These are phyloP conservation scores for Aporophyla nigra DNA, from an alignment of 2,888 invertebrate genomes.

Conservation along the genomic window DNA sequence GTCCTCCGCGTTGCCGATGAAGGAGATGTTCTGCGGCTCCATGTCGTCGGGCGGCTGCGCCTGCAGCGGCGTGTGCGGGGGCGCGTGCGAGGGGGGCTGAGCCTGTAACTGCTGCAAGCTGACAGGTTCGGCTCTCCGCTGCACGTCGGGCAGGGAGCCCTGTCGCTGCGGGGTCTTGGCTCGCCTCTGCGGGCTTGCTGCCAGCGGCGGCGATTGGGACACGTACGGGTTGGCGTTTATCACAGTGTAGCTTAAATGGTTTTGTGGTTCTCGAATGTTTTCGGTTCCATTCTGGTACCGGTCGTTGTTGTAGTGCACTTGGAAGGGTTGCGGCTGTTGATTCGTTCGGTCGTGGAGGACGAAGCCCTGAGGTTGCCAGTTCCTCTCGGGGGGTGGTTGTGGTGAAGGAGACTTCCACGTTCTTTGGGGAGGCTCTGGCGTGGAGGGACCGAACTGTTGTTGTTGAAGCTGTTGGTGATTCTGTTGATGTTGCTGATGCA, in stretches of 20 bases:
- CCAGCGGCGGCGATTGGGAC: slow-evolving; percentile 89
- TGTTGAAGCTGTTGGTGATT: slow-evolving; percentile 62
- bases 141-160: slow-evolving; percentile 85
- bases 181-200: slow-evolving; percentile 77
- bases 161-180: slow-evolving; percentile 91
- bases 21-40: slow-evolving; percentile 98
- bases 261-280: slow-evolving; percentile 87
- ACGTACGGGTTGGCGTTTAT: slow-evolving; percentile 90
- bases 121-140: slow-evolving; percentile 82
- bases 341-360: slow-evolving; percentile 91
- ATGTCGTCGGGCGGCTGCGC: slow-evolving; percentile 94
- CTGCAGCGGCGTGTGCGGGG: slow-evolving; percentile 75
- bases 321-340: slow-evolving; percentile 79
- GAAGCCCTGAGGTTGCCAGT: slow-evolving; percentile 91
- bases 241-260: slow-evolving; percentile 91
- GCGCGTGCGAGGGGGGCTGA: slow-evolving; percentile 81
- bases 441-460: slow-evolving; percentile 73
- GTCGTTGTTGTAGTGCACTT: slow-evolving; percentile 84
- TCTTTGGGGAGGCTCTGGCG: slow-evolving; percentile 81
- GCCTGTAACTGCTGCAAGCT: slow-evolving; percentile 89
- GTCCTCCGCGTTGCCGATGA: slow-evolving; percentile 94
- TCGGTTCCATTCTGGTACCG: slow-evolving; percentile 93
- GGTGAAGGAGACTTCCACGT: slow-evolving; percentile 87
- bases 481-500: slow-evolving; percentile 80
- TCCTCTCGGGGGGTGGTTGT: slow-evolving; percentile 80